Evolutionary conservation across 2,888 invertebrate species (phyloP).

Genomic region (Odontomyia ornata): DNA sequence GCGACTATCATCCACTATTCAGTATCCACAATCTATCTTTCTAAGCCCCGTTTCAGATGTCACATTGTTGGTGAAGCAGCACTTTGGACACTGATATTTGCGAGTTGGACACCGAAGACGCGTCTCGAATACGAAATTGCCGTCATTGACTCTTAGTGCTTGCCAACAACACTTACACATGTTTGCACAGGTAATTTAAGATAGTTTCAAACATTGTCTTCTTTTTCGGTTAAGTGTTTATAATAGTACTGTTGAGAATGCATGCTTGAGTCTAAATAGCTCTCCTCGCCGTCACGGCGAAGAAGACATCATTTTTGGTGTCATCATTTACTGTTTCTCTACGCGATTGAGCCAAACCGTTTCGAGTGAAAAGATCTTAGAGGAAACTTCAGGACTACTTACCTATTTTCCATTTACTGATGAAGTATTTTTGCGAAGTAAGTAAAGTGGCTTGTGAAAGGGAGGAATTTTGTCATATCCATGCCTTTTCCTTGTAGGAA

Average conservation of each 20-base stretch:
- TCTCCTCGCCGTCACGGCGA: background rate
- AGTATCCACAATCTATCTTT: background rate
- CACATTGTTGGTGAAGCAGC: constrained; percentile 34
- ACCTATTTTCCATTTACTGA: no score
- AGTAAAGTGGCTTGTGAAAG: no score
- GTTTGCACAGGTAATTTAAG: constrained; percentile 20
- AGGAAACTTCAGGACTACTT: no score
- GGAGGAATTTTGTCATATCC: no score
- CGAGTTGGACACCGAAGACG: constrained; percentile 38
- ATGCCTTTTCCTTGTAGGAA: no score
- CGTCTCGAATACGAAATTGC: constrained; percentile 34
- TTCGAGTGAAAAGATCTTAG: no score
- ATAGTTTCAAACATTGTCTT: constrained; percentile 28
- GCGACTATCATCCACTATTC: constrained; percentile 6
- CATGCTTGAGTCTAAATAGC: constrained; percentile 15
- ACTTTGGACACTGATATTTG: constrained; percentile 40
- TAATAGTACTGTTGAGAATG: constrained; percentile 13
- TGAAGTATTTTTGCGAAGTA: no score
- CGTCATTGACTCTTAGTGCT: constrained; percentile 9
- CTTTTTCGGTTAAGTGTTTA: constrained; percentile 24
- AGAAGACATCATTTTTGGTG: background rate
- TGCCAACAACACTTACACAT: background rate
- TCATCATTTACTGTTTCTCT: background rate
- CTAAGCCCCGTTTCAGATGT: constrained; percentile 33
- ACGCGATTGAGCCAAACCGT: no score